Conservation (phyloP, 2,797 vertebrate genomes). For the Phalloptychus januarius region DNA sequence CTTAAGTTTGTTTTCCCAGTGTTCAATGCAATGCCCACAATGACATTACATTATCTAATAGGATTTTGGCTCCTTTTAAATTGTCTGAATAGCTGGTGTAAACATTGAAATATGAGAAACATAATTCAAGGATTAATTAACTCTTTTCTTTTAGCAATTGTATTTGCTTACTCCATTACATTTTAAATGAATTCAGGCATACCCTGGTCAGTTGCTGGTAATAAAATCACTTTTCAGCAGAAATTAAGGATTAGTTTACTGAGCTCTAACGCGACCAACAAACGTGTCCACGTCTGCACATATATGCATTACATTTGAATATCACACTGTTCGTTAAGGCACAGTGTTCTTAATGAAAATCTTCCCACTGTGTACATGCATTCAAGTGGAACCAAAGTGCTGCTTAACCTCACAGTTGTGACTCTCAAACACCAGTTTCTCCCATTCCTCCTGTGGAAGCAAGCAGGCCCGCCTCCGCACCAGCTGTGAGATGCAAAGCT, state of each 20-base stretch:
- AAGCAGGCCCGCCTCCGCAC: slow-evolving; percentile 62
- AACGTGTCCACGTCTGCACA: not conserved
- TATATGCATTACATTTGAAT: slow-evolving; percentile 1
- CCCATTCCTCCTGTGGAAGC: slow-evolving; percentile 47
- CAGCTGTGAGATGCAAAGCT: slow-evolving; percentile 75
- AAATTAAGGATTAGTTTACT: not conserved
- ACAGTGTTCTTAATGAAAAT: slow-evolving; percentile 44
- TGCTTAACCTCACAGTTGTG: slow-evolving; percentile 68
- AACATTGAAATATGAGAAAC: not conserved
- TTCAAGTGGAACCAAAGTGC: slow-evolving; percentile 63
- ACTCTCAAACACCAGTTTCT: slow-evolving; percentile 54
- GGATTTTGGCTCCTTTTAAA: not conserved
- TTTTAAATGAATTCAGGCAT: not conserved
- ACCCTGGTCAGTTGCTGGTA: not conserved
- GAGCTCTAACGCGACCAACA: not conserved
- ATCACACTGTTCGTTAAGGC: slow-evolving; percentile 18
- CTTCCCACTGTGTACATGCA: slow-evolving; percentile 34
- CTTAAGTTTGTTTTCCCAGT: not conserved
- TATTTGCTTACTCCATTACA: not conserved
- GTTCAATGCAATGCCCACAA: not conserved
- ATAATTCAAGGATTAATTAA: not conserved
- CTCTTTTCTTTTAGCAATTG: not conserved
- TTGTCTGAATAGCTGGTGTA: not conserved
- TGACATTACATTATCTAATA: not conserved
- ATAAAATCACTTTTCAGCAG: not conserved